Conservation (phyloP, 2,113 vertebrate species). For the Telmatochromis sp. region DNA sequence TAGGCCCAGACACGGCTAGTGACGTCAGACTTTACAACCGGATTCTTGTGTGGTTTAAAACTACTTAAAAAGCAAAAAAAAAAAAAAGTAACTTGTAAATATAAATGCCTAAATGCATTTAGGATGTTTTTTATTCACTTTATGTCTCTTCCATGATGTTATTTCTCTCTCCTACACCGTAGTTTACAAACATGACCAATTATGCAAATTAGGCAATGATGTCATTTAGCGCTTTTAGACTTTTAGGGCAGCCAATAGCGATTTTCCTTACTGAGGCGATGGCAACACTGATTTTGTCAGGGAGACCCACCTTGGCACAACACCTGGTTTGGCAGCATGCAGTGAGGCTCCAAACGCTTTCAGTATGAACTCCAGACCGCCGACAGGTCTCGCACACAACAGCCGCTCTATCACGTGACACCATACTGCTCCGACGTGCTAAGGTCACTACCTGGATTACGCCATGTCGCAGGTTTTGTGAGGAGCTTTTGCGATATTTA, state of each 20-base stretch:
- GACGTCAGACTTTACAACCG: accelerated
- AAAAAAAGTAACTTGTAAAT: neutral
- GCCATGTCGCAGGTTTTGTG: neutral
- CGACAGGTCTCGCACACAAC: neutral
- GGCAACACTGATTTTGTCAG: neutral
- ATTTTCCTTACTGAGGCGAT: neutral
- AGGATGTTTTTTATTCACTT: accelerated
- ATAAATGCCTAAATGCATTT: neutral
- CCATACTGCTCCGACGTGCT: neutral
- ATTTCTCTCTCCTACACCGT: neutral
- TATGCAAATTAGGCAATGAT: neutral
- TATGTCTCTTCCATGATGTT: neutral
- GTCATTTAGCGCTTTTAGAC: neutral
- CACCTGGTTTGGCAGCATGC: neutral
- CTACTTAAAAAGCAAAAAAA: neutral
- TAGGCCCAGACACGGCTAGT: too few relatives aligned
- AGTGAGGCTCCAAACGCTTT: accelerated
- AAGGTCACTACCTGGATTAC: neutral
- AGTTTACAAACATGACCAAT: neutral
- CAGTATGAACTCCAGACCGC: neutral
- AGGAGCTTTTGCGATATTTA: accelerated
- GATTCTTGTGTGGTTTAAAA: neutral
- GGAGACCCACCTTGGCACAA: neutral
- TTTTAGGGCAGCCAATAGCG: neutral
- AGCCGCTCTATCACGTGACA: neutral